Conservation (phyloP, 2,888 invertebrate species). For the Lycaena phlaeas region DNA sequence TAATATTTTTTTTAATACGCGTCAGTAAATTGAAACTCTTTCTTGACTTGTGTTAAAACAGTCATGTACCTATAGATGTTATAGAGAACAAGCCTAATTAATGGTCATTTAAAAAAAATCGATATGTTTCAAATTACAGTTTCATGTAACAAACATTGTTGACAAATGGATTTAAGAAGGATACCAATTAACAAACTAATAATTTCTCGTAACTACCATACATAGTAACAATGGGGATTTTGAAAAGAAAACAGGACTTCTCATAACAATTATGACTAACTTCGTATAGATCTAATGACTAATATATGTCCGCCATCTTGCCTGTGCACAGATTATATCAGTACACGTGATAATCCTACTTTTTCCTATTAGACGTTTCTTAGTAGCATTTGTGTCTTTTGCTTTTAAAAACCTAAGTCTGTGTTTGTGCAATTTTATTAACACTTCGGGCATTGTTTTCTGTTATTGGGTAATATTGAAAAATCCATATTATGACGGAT, state of each 20-base stretch:
- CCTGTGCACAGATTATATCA: neutral
- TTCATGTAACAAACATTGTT: no score
- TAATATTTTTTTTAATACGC: no score
- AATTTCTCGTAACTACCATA: slow-evolving; percentile 25
- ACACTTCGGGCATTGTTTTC: slow-evolving; percentile 7
- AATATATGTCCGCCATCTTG: slow-evolving; percentile 12
- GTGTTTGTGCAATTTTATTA: slow-evolving; percentile 8
- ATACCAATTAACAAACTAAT: slow-evolving; percentile 30
- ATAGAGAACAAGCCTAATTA: no score
- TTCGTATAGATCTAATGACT: slow-evolving; percentile 16
- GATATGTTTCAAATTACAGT: no score
- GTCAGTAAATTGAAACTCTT: no score
- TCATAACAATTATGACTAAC: slow-evolving; percentile 21
- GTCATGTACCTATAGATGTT: no score
- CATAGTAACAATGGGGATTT: slow-evolving; percentile 13
- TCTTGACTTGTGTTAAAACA: no score
- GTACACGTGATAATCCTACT: neutral
- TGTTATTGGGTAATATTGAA: no score
- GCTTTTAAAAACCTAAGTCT: slow-evolving; percentile 12
- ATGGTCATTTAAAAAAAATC: no score
- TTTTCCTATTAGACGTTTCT: slow-evolving; percentile 5
- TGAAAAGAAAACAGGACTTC: slow-evolving; percentile 14
- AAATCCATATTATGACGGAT: no score
- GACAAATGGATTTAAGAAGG: slow-evolving; percentile 14
- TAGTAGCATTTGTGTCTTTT: slow-evolving; percentile 5